A percentile compares a stretch with the other conserved stretches of the same genome.
Evolutionary conservation across 2,113 vertebrate species (phyloP).

Genomic region (Glaucomys volans): DNA sequence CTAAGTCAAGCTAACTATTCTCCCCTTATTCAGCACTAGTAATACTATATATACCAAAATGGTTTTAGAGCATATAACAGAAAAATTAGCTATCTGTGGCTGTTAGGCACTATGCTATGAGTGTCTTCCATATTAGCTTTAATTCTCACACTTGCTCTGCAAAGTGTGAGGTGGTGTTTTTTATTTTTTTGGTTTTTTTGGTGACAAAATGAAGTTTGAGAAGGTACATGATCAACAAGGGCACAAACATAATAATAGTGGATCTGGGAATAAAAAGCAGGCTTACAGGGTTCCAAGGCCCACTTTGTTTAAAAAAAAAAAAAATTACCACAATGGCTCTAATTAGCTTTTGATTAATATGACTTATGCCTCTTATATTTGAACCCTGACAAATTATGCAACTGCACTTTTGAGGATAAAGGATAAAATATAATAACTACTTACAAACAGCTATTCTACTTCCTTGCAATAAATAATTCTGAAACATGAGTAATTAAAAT

Average conservation of each 20-base stretch:
- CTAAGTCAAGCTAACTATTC: background rate
- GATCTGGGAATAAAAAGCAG: background rate
- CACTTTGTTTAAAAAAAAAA: background rate
- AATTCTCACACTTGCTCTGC: constrained; percentile 9
- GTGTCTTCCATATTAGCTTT: background rate
- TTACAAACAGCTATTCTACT: constrained; percentile 22
- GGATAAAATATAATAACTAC: constrained; percentile 32
- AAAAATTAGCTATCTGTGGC: background rate
- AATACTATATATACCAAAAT: background rate
- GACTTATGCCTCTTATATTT: constrained; percentile 1
- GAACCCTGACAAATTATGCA: constrained; percentile 15
- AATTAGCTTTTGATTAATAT: constrained; percentile 45
- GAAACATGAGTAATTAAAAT: constrained; percentile 43
- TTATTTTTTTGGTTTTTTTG: background rate
- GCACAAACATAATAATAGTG: background rate
- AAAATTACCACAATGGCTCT: constrained; percentile 15
- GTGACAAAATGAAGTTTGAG: constrained; percentile 29
- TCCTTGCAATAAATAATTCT: constrained; percentile 61
- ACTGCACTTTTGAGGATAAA: constrained; percentile 53
- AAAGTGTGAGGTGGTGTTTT: background rate
- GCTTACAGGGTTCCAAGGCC: background rate
- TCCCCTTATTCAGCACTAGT: constrained; percentile 15
- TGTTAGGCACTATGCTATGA: constrained; percentile 11
- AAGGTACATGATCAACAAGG: constrained; percentile 7
- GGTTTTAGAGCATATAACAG: background rate